Evolutionary conservation across 2,888 invertebrate species (phyloP), one percentile per base, ranked within the genome.

Genomic region (Drosophila anomalipes): DNA sequence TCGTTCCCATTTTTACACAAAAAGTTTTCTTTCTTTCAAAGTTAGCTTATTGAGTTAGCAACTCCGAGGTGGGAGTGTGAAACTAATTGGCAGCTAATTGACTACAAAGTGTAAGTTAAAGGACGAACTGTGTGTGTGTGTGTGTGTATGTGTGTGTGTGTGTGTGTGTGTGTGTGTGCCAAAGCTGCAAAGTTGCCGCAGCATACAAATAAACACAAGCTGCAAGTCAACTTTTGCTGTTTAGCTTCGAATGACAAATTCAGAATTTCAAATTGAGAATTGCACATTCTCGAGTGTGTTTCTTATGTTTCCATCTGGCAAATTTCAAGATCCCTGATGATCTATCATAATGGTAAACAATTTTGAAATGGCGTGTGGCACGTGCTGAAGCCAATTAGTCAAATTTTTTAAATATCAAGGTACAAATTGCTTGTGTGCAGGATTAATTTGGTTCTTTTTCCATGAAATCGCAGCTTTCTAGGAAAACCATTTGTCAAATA

Each of bases 11-110:
- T 47, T 22, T 22, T 22, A 14, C 22, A 22, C 22, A 28, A 47
- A 26, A 47, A 26, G 26, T 47, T 28, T 26, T 47, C 26, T 16
- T 47, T 26, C 9, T 47, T 47, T 26, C 16, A 28, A 57, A 59
- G 35, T 49, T 60, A 57, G 44, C 59, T 59, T 59, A 60, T 72
- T 77, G 26, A 41, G 44, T 44, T 44, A 4, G 14, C 44, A 44
- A 22, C 41, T 56, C n/a, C 26, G 16, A 72, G 44, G 41, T 26
- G 57, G 32, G 60, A 69, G 74, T 68, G 52, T 56, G 73, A 58
- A 57, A 54, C 75, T 85, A 88, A 88, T 84, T 85, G 83, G 78
- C 69, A 72, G 75, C 70, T 88, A 82, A 88, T 84, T 82, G 87
- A 67, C 73, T 26, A 59, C 68, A 77, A 79, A 72, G 59, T 68